Percentiles rank a stretch among this genome's conserved stretches.
Evolutionary conservation across 2,888 invertebrate species (phyloP).

Genomic region (Sesia bembeciformis): DNA sequence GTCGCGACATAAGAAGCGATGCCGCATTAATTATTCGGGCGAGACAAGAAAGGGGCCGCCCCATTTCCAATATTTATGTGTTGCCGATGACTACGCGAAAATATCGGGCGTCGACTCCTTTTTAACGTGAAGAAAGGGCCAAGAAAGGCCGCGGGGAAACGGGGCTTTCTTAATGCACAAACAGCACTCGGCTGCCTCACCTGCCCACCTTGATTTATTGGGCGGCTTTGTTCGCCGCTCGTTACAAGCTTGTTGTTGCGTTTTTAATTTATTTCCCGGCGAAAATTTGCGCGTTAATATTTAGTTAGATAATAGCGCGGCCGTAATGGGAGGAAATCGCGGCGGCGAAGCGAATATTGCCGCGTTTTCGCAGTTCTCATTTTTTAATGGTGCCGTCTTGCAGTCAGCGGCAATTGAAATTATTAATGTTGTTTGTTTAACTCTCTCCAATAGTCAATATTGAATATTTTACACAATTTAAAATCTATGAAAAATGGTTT

Average conservation of each 20-base stretch:
- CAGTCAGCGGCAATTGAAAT: neutral
- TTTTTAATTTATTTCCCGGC: constrained; percentile 72
- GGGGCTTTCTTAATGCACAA: constrained; percentile 72
- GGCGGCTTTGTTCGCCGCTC: constrained; percentile 65
- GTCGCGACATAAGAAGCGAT: constrained; percentile 60
- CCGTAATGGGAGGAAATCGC: constrained; percentile 30
- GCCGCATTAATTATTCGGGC: constrained; percentile 68
- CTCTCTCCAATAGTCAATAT: too few species aligned
- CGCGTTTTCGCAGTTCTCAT: neutral
- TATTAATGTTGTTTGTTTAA: neutral
- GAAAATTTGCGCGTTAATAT: constrained; percentile 63
- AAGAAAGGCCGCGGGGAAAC: constrained; percentile 66
- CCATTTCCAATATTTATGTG: constrained; percentile 76
- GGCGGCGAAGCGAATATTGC: constrained; percentile 1
- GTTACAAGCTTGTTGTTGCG: constrained; percentile 73
- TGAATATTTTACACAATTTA: too few species aligned
- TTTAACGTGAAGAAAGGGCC: constrained; percentile 71
- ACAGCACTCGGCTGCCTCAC: constrained; percentile 62
- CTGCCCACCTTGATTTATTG: constrained; percentile 71
- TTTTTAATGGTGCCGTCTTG: neutral
- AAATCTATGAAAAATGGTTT: too few species aligned
- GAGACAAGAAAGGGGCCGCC: constrained; percentile 71
- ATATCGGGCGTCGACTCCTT: constrained; percentile 71
- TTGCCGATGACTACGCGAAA: constrained; percentile 73
- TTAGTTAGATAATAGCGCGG: constrained; percentile 54